Conservation (phyloP, 2,797 vertebrate species). For the Chaunax sp. region DNA sequence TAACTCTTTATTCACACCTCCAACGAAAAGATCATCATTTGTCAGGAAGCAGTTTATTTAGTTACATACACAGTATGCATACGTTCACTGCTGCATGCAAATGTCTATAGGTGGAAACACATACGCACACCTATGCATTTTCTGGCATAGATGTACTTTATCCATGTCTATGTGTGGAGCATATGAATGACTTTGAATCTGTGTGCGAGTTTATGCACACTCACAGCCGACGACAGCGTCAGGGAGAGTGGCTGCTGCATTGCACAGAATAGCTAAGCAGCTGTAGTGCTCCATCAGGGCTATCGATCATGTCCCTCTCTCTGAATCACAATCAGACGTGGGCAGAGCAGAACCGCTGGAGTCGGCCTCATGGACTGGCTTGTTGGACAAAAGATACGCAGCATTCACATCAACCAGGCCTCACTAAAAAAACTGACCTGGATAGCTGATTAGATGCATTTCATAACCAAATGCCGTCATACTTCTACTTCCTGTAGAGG, state of each 20-base stretch:
- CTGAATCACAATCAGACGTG: constrained; percentile 81
- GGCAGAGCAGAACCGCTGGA: constrained; percentile 68
- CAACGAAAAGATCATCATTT: constrained; percentile 31
- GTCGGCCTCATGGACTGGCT: constrained; percentile 62
- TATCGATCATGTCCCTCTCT: constrained; percentile 81
- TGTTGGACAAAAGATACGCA: constrained; percentile 61
- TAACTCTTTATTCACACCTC: constrained; percentile 46
- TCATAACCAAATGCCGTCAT: too few relatives aligned
- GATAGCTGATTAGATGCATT: constrained; percentile 58
- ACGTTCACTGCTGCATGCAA: not conserved
- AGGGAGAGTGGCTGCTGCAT: constrained; percentile 76
- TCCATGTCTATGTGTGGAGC: not conserved
- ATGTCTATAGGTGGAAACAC: constrained; percentile 4
- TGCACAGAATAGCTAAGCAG: constrained; percentile 83
- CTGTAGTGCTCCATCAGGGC: constrained; percentile 78
- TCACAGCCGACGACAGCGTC: constrained; percentile 67
- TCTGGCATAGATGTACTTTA: not conserved
- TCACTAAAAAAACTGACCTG: constrained; percentile 67
- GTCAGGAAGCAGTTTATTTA: constrained; percentile 20
- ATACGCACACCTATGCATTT: not conserved
- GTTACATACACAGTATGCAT: not conserved
- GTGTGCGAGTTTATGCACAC: constrained; percentile 48
- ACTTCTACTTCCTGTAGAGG: too few relatives aligned
- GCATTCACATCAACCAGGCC: constrained; percentile 72
- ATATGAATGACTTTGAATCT: constrained; percentile 29